Percentiles rank a stretch among this genome's conserved stretches.
phyloP scores from a whole-genome alignment of 2,113 vertebrate genomes.

The Micronycteris hirsuta region DNA sequence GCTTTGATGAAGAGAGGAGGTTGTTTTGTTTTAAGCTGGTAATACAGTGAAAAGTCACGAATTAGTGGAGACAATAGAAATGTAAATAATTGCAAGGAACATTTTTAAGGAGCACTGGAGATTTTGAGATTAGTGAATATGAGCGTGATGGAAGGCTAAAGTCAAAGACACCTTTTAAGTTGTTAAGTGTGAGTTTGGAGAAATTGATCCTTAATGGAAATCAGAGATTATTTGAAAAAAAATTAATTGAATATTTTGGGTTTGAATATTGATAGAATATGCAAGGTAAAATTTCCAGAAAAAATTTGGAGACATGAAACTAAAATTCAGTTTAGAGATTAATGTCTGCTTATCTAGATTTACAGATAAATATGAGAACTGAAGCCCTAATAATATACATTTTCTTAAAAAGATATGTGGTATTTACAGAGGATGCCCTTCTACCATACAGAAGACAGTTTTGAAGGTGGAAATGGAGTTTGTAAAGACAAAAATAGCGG shows the following conservation, averaged over 20 bases:
- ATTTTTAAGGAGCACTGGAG: neutral
- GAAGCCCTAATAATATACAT: neutral
- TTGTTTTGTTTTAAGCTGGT: neutral
- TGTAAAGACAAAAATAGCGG: neutral
- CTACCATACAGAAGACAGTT: neutral
- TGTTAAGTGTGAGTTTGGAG: neutral
- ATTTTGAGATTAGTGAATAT: neutral
- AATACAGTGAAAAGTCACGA: neutral
- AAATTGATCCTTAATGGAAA: neutral
- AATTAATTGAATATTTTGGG: neutral
- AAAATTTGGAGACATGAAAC: neutral
- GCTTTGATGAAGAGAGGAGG: neutral
- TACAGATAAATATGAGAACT: neutral
- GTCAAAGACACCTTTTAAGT: neutral
- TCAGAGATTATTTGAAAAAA: neutral
- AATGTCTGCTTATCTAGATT: neutral
- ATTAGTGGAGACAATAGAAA: neutral
- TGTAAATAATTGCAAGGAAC: neutral
- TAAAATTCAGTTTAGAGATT: neutral
- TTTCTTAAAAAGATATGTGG: neutral
- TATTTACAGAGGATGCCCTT: neutral
- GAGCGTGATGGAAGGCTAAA: neutral
- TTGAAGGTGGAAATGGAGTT: neutral
- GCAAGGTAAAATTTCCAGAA: neutral
- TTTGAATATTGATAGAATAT: neutral